Conservation (phyloP, 2,888 invertebrate genomes). For the Norana najaformis region DNA sequence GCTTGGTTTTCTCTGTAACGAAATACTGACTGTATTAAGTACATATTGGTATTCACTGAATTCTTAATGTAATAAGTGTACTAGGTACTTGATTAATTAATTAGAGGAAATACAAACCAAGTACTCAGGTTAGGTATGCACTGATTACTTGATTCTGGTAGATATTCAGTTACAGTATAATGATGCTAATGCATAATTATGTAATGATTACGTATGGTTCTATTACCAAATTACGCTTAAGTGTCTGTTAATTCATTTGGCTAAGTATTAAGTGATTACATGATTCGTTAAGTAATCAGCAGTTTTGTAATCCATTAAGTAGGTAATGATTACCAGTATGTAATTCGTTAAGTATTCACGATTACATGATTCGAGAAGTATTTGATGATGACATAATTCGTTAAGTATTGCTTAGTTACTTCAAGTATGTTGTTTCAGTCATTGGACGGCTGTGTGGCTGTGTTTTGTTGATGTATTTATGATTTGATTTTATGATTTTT, state of each 20-base stretch:
- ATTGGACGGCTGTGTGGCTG: not conserved
- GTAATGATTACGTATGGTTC: not conserved
- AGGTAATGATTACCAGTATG: not conserved
- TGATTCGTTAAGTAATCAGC: not conserved
- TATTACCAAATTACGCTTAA: not conserved
- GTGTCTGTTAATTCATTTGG: not conserved
- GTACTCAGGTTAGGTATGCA: not conserved
- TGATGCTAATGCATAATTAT: not conserved
- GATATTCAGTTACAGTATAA: not conserved
- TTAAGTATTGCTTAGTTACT: not conserved
- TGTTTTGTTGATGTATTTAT: not conserved
- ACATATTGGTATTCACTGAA: too few species aligned
- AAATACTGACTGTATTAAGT: not conserved
- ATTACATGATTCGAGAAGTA: slow-evolving; percentile 4
- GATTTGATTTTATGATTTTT: not conserved
- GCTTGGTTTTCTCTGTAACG: not conserved
- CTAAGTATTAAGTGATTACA: slow-evolving; percentile 2
- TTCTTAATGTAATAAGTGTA: not conserved
- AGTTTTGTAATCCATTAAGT: not conserved
- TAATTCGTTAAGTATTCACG: not conserved
- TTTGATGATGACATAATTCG: not conserved
- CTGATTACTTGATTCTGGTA: not conserved
- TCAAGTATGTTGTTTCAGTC: not conserved
- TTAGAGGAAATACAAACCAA: not conserved
- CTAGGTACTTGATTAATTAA: not conserved